These are phyloP conservation scores for Micrasema longulum DNA, from an alignment of 1,140 invertebrate genomes.

Conservation along the genomic window DNA sequence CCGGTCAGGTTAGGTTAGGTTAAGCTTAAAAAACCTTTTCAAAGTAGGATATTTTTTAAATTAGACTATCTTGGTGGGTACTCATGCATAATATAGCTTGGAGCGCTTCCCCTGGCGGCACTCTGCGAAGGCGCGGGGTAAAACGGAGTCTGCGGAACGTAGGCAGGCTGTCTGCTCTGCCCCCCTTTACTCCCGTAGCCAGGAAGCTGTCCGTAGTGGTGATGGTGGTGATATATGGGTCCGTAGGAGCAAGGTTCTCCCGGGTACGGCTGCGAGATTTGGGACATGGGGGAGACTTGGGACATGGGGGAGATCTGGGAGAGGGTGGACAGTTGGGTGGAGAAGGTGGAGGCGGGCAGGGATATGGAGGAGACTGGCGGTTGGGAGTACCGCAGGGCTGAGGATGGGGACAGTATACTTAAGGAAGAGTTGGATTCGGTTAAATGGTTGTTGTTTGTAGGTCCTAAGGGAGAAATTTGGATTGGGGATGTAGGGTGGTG, in stretches of 20 bases:
- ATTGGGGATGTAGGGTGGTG: constrained; percentile 41
- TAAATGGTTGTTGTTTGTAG: constrained; percentile 27
- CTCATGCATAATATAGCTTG: constrained; percentile 40
- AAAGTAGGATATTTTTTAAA: background rate
- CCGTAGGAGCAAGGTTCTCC: constrained; percentile 48
- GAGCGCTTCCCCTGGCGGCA: constrained; percentile 3
- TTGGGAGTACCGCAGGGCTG: constrained; percentile 7
- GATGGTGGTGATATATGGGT: constrained; percentile 47
- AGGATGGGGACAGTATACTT: background rate
- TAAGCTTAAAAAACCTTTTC: constrained; percentile 7
- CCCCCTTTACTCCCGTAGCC: constrained; percentile 13
- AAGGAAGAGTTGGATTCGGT: constrained; percentile 13
- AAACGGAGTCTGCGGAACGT: constrained; percentile 39
- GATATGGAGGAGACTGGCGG: constrained; percentile 18
- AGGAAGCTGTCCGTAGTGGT: constrained; percentile 28
- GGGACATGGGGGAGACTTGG: constrained; percentile 5
- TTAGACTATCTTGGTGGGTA: constrained; percentile 46
- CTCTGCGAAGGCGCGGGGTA: constrained; percentile 33
- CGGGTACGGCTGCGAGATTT: constrained; percentile 47
- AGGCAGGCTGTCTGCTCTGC: constrained; percentile 22
- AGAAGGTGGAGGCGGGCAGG: constrained; percentile 25
- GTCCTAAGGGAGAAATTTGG: constrained; percentile 27
- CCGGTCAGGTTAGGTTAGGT: no score
- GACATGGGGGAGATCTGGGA: constrained; percentile 6
- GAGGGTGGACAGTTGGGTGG: constrained; percentile 7